These are phyloP conservation scores for Presbytis comata DNA, from an alignment of 2,797 vertebrate species.

Conservation along the genomic window DNA sequence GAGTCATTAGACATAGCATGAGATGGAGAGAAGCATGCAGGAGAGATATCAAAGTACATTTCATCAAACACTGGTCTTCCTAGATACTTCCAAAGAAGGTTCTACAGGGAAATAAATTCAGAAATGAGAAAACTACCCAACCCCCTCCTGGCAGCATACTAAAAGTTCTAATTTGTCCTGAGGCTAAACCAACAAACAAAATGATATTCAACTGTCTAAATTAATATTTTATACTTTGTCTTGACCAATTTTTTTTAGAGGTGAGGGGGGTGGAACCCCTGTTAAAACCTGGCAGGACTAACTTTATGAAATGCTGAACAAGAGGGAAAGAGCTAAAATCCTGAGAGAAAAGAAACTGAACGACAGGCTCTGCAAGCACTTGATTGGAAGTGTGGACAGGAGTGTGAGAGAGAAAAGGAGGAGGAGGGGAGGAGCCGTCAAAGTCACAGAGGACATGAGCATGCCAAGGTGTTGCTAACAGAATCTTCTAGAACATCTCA, in stretches of 20 bases:
- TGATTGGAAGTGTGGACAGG: background rate
- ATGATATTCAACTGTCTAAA: background rate
- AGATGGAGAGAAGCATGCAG: fast-evolving
- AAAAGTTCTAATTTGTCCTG: background rate
- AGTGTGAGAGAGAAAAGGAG: background rate
- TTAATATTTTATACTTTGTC: background rate
- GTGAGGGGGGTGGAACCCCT: background rate
- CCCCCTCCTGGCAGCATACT: background rate
- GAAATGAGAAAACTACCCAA: background rate
- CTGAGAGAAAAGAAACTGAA: background rate
- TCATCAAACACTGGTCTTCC: background rate
- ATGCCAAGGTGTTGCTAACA: background rate
- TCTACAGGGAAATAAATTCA: background rate
- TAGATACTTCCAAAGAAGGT: background rate
- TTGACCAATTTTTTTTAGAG: background rate
- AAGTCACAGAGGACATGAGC: background rate
- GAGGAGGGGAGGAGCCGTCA: background rate
- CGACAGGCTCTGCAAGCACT: background rate
- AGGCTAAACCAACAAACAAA: background rate
- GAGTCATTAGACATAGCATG: background rate
- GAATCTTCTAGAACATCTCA: slow-evolving; percentile 28
- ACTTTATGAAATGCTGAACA: background rate
- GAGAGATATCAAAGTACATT: too few relatives aligned
- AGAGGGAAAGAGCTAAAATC: background rate
- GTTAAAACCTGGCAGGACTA: background rate